Evolutionary conservation across 2,113 vertebrate species (phyloP).

Genomic region (Sturnira hondurensis): DNA sequence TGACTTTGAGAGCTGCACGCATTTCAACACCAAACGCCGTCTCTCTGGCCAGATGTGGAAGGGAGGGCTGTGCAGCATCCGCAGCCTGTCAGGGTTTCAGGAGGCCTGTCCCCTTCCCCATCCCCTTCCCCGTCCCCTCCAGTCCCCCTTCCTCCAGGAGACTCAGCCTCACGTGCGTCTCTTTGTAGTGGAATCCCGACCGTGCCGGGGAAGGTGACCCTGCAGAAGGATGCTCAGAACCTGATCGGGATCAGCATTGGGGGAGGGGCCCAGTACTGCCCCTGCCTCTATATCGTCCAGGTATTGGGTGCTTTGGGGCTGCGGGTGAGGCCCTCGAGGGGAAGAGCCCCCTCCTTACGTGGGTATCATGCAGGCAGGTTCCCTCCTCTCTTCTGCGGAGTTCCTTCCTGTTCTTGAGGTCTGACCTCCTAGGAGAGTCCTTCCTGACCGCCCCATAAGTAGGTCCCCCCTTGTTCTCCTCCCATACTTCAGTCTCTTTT

Average conservation of each 20-base stretch:
- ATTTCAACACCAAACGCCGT: background rate
- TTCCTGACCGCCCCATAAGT: background rate
- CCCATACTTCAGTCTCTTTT: background rate
- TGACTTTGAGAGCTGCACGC: background rate
- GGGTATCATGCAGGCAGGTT: background rate
- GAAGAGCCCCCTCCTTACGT: background rate
- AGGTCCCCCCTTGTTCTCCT: background rate
- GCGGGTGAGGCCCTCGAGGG: background rate
- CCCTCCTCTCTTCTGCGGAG: background rate
- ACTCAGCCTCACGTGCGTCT: background rate
- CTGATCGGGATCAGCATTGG: conserved; percentile 98
- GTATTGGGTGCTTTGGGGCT: conserved; percentile 70
- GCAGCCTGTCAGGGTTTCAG: background rate
- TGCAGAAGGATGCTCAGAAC: conserved; percentile 96
- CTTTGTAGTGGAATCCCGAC: conserved; percentile 93
- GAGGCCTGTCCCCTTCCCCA: too few relatives aligned
- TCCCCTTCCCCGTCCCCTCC: background rate
- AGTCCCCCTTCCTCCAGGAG: background rate
- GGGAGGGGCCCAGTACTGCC: conserved; percentile 97
- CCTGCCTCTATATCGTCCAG: conserved; percentile 99
- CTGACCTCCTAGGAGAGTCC: background rate
- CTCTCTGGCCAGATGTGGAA: background rate
- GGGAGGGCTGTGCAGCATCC: background rate
- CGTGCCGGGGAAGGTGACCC: conserved; percentile 92
- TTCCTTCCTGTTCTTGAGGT: background rate